Percentiles rank a stretch among this genome's conserved stretches.
Conservation (phyloP, 2,888 invertebrate species). For the Acanthococcus lagerstroemiae region DNA sequence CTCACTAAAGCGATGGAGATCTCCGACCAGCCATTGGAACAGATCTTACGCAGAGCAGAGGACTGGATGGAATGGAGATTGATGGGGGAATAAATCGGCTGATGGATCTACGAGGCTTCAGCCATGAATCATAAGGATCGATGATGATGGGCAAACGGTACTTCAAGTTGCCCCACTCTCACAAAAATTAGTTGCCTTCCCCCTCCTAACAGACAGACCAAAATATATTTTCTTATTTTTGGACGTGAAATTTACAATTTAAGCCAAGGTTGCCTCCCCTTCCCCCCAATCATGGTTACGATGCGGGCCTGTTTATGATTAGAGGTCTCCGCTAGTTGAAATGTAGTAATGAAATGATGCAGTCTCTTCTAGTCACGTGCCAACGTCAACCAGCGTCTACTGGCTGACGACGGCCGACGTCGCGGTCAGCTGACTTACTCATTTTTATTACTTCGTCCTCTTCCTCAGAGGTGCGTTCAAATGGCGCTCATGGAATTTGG, state of each 20-base stretch:
- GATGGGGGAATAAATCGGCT: background rate
- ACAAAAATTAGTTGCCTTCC: background rate
- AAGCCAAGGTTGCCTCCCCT: too few relatives aligned
- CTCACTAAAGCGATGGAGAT: background rate
- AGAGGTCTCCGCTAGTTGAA: too few relatives aligned
- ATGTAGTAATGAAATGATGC: too few relatives aligned
- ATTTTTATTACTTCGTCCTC: background rate
- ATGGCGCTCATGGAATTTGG: background rate
- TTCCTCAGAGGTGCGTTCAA: background rate
- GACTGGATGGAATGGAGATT: background rate
- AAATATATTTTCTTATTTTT: background rate
- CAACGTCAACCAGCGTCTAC: too few relatives aligned
- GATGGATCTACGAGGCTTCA: background rate
- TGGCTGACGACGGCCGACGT: too few relatives aligned
- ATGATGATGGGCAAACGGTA: too few relatives aligned
- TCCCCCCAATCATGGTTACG: too few relatives aligned
- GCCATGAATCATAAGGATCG: background rate
- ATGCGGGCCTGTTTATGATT: too few relatives aligned
- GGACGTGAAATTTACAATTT: too few relatives aligned
- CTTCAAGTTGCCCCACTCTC: background rate
- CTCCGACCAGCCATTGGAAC: background rate
- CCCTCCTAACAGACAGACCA: too few relatives aligned
- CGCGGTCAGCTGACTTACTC: too few relatives aligned
- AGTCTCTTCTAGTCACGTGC: too few relatives aligned
- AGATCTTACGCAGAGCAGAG: background rate